Percentiles rank a stretch among this genome's conserved stretches.
phyloP scores from a whole-genome alignment of 2,113 vertebrate genomes.

The Siphamia tubifer region DNA sequence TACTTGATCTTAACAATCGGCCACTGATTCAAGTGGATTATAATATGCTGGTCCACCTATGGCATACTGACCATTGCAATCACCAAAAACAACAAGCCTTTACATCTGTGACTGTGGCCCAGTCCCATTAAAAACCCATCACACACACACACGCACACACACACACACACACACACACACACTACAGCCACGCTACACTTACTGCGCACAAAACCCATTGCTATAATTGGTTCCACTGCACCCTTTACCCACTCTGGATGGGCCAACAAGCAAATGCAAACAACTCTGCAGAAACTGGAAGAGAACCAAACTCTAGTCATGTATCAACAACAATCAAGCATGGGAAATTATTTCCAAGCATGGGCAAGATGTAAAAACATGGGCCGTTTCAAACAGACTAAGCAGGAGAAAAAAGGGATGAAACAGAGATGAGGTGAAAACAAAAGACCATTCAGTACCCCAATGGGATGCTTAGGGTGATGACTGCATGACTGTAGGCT shows the following conservation, averaged over 20 bases:
- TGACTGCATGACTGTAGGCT: background rate
- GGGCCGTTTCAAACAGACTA: conserved; percentile 10
- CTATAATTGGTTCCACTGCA: conserved; percentile 76
- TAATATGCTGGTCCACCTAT: conserved; percentile 18
- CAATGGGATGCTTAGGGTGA: conserved; percentile 2
- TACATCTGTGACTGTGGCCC: conserved; percentile 59
- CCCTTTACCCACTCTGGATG: conserved; percentile 38
- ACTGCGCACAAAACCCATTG: conserved; percentile 56
- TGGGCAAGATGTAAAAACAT: conserved; percentile 20
- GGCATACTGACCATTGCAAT: conserved; percentile 44
- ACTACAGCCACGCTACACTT: conserved; percentile 51
- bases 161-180: conserved; percentile 57
- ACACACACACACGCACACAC: conserved; percentile 51
- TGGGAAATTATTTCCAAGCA: conserved; percentile 48
- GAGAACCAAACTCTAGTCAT: conserved; percentile 20
- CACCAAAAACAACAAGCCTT: conserved; percentile 59
- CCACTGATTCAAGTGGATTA: conserved; percentile 33
- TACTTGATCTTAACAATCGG: conserved; percentile 47
- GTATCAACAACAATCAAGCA: conserved; percentile 32
- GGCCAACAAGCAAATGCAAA: conserved; percentile 54
- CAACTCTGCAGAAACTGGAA: conserved; percentile 40
- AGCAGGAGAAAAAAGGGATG: background rate
- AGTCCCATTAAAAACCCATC: conserved; percentile 70
- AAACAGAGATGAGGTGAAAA: conserved; percentile 11
- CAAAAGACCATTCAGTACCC: background rate